Evolutionary conservation across 2,888 invertebrate species (phyloP), one percentile per base, ranked within the genome.

Genomic region (Ochropleura plecta): DNA sequence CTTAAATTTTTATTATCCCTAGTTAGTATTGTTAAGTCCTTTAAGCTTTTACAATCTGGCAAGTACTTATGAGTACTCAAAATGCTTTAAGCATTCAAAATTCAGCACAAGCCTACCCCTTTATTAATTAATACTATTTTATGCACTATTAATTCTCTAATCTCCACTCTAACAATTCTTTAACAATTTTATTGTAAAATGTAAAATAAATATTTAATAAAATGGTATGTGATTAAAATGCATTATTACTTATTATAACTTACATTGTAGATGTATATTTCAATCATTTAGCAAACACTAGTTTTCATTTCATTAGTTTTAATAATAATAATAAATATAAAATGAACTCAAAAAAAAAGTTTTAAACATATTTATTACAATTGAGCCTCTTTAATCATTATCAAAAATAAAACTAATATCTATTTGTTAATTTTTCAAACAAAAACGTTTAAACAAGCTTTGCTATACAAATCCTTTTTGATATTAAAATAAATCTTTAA

Each of bases 11-110:
- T 30, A 46, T 30, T 63, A 14, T 69, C 12, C 30, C 30, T 30
- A 30, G 30, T 30, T 48, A 63, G 14, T 48, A 62, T 18, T 69
- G 8, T 69, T 60, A 8, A 69, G n/a, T 14, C 30, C 7, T 30
- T 46, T 46, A 18, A 18, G 63, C 69, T 69, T 69, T 62, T n/a
- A 69, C 14, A 40, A 46, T 46, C 3, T 60, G 18, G 46, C 60
- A 59, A 59, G 18, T 14, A 60, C 20, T 68, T 5, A 16, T 59
- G 14, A 46, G 30, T 42, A 42, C 60, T n/a, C 6, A 46, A 60
- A 53, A 48, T 46, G 69, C 46, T 69, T 62, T n/a, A 8, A 48
- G 69, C 44, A 62, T 48, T 40, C 8, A 63, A 69, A 68, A 48
- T 62, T 62, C n/a, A n/a, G 62, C 62, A 63, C 46, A 46, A 30